Percentiles rank a stretch among this genome's conserved stretches.
These are phyloP conservation scores for Sus cebifrons DNA, from an alignment of 2,797 vertebrate genomes.

Conservation along the genomic window DNA sequence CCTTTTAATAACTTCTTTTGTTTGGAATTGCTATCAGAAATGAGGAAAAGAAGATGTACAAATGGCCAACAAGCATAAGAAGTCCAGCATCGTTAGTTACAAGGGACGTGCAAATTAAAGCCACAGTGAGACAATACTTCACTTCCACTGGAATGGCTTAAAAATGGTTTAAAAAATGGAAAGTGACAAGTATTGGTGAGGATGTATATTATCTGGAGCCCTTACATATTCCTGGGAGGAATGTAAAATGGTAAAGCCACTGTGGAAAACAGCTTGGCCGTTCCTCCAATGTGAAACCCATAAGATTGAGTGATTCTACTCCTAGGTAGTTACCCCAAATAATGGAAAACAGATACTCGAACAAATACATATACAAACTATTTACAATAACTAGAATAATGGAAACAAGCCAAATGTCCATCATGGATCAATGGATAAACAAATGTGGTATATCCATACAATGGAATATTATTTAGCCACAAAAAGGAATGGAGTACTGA, in stretches of 20 bases:
- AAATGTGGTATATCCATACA: neutral
- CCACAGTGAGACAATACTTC: neutral
- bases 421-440: neutral
- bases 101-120: conserved; percentile 8
- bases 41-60: conserved; percentile 12
- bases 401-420: neutral
- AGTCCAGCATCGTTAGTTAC: neutral
- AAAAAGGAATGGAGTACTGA: neutral
- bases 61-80: neutral
- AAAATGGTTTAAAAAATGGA: neutral
- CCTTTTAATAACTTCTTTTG: neutral
- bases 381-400: neutral
- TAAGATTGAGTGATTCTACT: neutral
- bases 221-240: neutral
- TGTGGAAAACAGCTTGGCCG: neutral
- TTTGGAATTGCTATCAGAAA: conserved; percentile 2
- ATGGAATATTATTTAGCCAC: neutral
- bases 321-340: neutral
- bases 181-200: neutral
- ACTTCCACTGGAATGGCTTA: neutral
- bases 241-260: neutral
- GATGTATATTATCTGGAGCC: neutral
- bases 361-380: neutral
- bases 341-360: neutral
- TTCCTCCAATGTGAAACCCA: neutral